These are phyloP conservation scores for Elgonia sp. DNA, from an alignment of 2,888 invertebrate genomes.

Conservation along the genomic window DNA sequence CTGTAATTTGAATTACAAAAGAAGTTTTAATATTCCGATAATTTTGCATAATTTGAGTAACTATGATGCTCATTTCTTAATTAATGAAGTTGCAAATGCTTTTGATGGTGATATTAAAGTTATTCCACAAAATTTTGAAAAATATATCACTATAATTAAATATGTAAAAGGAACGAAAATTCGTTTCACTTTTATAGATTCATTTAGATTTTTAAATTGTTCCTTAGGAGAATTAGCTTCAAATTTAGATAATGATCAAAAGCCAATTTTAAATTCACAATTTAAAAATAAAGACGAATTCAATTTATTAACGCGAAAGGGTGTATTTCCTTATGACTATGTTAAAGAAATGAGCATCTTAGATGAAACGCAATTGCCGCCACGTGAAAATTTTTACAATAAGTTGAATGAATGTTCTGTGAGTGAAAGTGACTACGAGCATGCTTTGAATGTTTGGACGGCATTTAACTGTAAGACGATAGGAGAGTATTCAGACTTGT, in stretches of 20 bases:
- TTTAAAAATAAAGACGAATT: not conserved
- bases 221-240: not conserved
- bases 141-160: conserved; percentile 68
- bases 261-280: conserved; percentile 23
- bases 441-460: conserved; percentile 75
- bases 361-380: conserved; percentile 1
- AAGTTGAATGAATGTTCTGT: not conserved
- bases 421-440: conserved; percentile 78
- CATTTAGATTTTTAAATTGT: too few relatives aligned
- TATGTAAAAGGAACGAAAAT: too few relatives aligned
- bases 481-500: too few relatives aligned
- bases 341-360: conserved; percentile 44
- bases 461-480: conserved; percentile 20
- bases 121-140: conserved; percentile 82
- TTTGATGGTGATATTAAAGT: conserved; percentile 76
- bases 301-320: too few relatives aligned
- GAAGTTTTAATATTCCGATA: too few relatives aligned
- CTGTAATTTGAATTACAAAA: too few relatives aligned
- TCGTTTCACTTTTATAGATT: conserved; percentile 21
- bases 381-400: too few relatives aligned
- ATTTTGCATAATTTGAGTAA: conserved; percentile 46
- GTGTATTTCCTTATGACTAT: conserved; percentile 73
- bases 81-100: conserved; percentile 23
- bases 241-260: conserved; percentile 37
- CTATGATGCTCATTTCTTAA: conserved; percentile 69